Base-by-base conservation (phyloP, 2,113 vertebrate species). In the Acrocephalus arundinaceus region DNA sequence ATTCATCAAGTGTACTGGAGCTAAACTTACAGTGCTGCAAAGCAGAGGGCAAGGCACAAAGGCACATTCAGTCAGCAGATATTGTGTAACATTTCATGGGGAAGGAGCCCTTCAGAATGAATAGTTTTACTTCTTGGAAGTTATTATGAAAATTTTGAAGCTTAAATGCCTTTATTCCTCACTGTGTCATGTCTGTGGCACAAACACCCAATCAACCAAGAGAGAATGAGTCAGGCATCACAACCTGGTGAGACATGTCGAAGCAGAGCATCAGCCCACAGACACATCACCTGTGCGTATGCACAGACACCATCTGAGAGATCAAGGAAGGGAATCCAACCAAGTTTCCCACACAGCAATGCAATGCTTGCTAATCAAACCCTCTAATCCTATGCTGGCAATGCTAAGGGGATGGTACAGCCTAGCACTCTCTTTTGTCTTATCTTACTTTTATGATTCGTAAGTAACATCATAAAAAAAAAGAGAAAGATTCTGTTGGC, bases 41-140 rank as follows among this genome's bases (percentile, higher is more conserved):
- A 90, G 83, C 79, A 80, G 91, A 95, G 85, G 52, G 45, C 93
- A 94, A 86, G 83, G 65, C 82, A 97, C 93, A 95, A 96, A 81
- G 90, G 82, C 93, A 94, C 82, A 94, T 96, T 96, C 90, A 96
- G 68, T 77, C 90, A 66, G 33, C 2, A 75, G 68, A 71, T 91
- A 88, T 68, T 95, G 94, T 17, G 68, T 82, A 96, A 94, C 52
- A 39, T 25, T 85, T 77, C n/a, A 78, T 48, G 65, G 63, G 55
- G 67, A 93, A 86, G 65, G 27, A 94, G 79, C 65, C 90, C 52
- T 83, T 84, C 72, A 71, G 72, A 95, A 93, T 67, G 82, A 95
- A 95, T 59, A 74, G 75, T 39, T 91, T 31, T 55, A 83, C 68
- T 96, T 92, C 95, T 88, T 9, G 15, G 72, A 94, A 96, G 45